A percentile compares a stretch with the other conserved stretches of the same genome.
Conservation (phyloP, 2,888 invertebrate genomes). For the Carabus problematicus region DNA sequence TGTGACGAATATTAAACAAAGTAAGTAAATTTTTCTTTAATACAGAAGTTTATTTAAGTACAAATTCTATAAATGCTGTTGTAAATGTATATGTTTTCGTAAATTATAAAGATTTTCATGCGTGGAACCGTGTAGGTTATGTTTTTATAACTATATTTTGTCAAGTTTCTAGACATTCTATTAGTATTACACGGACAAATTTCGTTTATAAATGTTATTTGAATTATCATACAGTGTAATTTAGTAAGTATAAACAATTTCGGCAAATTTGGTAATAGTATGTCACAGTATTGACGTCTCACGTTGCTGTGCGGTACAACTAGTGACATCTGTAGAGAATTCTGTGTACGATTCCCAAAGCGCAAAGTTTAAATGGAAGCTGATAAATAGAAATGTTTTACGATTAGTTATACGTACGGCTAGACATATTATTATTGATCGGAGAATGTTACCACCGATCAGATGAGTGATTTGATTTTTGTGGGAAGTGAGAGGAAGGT, state of each 20-base stretch:
- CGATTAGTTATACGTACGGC: background rate
- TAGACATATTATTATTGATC: background rate
- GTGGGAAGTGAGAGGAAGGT: too few species aligned
- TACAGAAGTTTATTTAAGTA: background rate
- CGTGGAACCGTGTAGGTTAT: constrained; percentile 24
- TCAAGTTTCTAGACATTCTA: constrained; percentile 4
- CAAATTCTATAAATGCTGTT: background rate
- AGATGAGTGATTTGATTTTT: constrained; percentile 15
- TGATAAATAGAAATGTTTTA: constrained; percentile 1
- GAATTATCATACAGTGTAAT: background rate
- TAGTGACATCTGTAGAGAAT: constrained; percentile 36
- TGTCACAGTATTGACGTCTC: constrained; percentile 18
- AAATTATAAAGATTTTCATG: background rate
- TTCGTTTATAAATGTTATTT: background rate
- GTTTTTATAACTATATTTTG: constrained; percentile 2
- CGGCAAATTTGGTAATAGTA: constrained; percentile 1
- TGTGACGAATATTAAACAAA: constrained; percentile 24
- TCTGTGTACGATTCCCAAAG: background rate
- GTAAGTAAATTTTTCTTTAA: constrained; percentile 20
- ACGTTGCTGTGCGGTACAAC: constrained; percentile 12
- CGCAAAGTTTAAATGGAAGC: constrained; percentile 22
- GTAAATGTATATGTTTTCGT: background rate
- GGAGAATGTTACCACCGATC: constrained; percentile 14
- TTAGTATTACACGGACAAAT: background rate
- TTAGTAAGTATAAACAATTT: too few species aligned